Evolutionary conservation across 2,888 invertebrate genomes (phyloP).

Genomic region (Chrysopilus asiliformis): DNA sequence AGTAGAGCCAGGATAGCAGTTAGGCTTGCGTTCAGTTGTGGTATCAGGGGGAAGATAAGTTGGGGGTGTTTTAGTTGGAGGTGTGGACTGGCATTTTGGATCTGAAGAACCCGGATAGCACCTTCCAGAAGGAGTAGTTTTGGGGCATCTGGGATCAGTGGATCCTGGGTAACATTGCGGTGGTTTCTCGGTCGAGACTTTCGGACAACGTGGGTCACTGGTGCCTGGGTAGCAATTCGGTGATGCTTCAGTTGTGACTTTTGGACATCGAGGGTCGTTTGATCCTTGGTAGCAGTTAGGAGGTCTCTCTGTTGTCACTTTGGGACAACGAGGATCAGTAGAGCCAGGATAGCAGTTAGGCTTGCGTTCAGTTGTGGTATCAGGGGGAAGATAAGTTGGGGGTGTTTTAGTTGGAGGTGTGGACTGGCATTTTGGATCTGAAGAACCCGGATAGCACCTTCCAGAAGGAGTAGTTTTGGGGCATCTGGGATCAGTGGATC

Average conservation of each 20-base stretch:
- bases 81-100: slow-evolving; percentile 21
- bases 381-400: too few relatives aligned
- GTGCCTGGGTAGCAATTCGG: slow-evolving; percentile 26
- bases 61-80: slow-evolving; percentile 14
- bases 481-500: slow-evolving; percentile 28
- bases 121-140: slow-evolving; percentile 18
- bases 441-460: slow-evolving; percentile 21
- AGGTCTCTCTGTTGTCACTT: slow-evolving; percentile 3
- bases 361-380: slow-evolving; percentile 16
- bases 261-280: slow-evolving; percentile 19
- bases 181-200: slow-evolving; percentile 12
- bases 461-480: too few relatives aligned
- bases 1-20: slow-evolving; percentile 25
- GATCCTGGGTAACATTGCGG: slow-evolving; percentile 24
- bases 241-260: slow-evolving; percentile 14
- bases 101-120: slow-evolving; percentile 28
- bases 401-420: too few relatives aligned
- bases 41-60: slow-evolving; percentile 23
- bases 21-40: slow-evolving; percentile 25
- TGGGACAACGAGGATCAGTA: slow-evolving; percentile 24
- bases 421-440: slow-evolving; percentile 26
- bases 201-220: slow-evolving; percentile 22
- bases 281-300: slow-evolving; percentile 29
- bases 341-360: slow-evolving; percentile 26
- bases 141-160: slow-evolving; percentile 26